phyloP scores from a whole-genome alignment of 2,888 invertebrate species.

The Nasonovia ribisnigri region DNA sequence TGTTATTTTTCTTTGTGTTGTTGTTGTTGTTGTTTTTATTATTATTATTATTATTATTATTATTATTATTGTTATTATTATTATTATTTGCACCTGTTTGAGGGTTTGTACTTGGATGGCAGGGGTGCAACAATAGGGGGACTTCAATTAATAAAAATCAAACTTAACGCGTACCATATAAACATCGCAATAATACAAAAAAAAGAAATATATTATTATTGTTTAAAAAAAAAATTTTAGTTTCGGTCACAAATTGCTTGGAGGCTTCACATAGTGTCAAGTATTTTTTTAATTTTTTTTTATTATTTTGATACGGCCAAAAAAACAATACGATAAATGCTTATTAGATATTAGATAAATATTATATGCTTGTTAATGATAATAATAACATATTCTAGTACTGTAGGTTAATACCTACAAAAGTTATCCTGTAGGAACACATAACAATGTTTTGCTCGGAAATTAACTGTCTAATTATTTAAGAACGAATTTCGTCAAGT shows the following conservation, averaged over 20 bases:
- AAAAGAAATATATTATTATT: conserved; percentile 60
- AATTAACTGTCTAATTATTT: background rate
- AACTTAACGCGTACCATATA: conserved; percentile 22
- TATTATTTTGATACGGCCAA: conserved; percentile 52
- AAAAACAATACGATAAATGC: conserved; percentile 38
- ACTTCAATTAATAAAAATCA: conserved; percentile 45
- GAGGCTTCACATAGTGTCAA: conserved; percentile 59
- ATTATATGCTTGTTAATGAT: conserved; percentile 56
- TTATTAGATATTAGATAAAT: conserved; percentile 60
- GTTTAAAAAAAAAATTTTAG: conserved; percentile 55
- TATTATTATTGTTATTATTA: conserved; percentile 38
- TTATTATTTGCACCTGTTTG: conserved; percentile 59
- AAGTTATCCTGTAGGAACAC: conserved; percentile 42
- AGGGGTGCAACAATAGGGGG: conserved; percentile 55
- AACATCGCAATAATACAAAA: background rate
- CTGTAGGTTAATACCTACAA: background rate
- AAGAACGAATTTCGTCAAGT: conserved; percentile 22
- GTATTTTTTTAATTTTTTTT: conserved; percentile 36
- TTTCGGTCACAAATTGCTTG: conserved; percentile 58
- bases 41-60: conserved; percentile 33
- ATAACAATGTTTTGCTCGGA: conserved; percentile 37
- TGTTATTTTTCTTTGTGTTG: conserved; percentile 59
- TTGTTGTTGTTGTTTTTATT: conserved; percentile 50
- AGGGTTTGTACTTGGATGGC: conserved; percentile 66
- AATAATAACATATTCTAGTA: conserved; percentile 23